Conservation (phyloP, 2,113 vertebrate species). For the pig (Sus scrofa) region T2T-Sscrofa CM000828.6:62323001-62323500, state of each 20-base stretch:
- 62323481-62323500: background rate
- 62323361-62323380: rapidly evolving
- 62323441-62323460: background rate
- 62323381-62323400: background rate
- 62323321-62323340: conserved; percentile 98
- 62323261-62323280: conserved; percentile 76
- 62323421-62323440: background rate
- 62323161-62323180: background rate
- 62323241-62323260: background rate
- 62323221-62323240: background rate
- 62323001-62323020: background rate
- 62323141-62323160: background rate
- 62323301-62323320: conserved; percentile 99
- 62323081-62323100: background rate
- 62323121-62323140: background rate
- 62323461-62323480: no score
- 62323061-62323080: background rate
- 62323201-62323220: background rate
- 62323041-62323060: background rate
- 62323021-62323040: background rate
- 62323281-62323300: conserved; percentile 98
- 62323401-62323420: background rate
- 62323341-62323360: conserved; percentile 99
- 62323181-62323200: background rate
- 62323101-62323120: background rate